Evolutionary conservation across 2,888 invertebrate genomes (phyloP), one percentile per base, ranked within the genome.

Genomic region (Pseudococcus longispinus): DNA sequence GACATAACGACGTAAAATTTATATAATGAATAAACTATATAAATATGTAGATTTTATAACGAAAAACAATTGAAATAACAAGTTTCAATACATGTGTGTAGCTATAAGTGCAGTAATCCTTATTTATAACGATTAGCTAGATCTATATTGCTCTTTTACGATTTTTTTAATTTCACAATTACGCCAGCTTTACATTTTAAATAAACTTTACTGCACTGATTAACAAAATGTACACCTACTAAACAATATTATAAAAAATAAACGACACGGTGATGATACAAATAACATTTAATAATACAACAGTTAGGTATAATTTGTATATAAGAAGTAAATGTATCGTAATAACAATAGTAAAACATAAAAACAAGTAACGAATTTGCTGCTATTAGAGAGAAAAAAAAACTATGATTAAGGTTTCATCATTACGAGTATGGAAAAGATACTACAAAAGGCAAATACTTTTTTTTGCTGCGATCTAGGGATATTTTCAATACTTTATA

Each of bases 41-140:
- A 74, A 74, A 18, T 80, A 80, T 42, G 42, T 20, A 80, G 77
- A 80, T 42, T n/a, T 80, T 80, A 23, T 23, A 80, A 80, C 77
- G 42, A 80, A 80, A n/a, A 80, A 80, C 77, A 80, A 80, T 26
- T n/a, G 77, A 80, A 77, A 80, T 80, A 80, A 80, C 77, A 80
- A 80, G 42, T 70, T 80, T 42, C 9, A 42, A 42, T 80, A 42
- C 42, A 42, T 80, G 42, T 74, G n/a, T 37, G 8, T 77, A 37
- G 42, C 77, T 42, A 60, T 6, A 20, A 80, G 77, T 80, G 77
- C 77, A 80, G 77, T 20, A 80, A 42, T 42, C 1, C 42, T 80
- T 42, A 42, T 80, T 42, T 80, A 42, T 74, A 15, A 74, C 18
- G 42, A 42, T 80, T 37, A 77, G 32, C 37, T 37, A 18, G 29